These are phyloP conservation scores for Caloenas nicobarica DNA, from an alignment of 2,113 vertebrate genomes.

Conservation along the genomic window DNA sequence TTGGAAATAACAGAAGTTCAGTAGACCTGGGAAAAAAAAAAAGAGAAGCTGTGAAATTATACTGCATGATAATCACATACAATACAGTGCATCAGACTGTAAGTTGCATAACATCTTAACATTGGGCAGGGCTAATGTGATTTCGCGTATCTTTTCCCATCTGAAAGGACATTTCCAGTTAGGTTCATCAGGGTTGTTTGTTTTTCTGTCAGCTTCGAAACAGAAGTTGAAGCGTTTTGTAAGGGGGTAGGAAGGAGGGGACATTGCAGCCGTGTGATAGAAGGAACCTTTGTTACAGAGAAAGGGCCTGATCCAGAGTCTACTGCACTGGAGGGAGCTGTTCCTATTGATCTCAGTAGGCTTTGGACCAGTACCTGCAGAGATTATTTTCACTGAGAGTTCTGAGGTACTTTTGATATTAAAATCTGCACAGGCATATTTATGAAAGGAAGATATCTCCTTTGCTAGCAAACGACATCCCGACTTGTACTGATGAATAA, in stretches of 20 bases:
- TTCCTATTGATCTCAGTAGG: conserved; percentile 35
- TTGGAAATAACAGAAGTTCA: conserved; percentile 58
- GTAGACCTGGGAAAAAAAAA: not conserved
- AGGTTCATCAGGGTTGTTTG: not conserved
- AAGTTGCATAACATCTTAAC: conserved; percentile 27
- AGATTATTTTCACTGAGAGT: conserved; percentile 46
- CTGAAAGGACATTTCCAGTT: not conserved
- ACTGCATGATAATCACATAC: conserved; percentile 17
- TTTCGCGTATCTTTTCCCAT: conserved; percentile 2
- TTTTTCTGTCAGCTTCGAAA: not conserved
- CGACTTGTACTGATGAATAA: conserved; percentile 45
- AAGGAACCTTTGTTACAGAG: not conserved
- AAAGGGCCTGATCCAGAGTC: conserved; percentile 7
- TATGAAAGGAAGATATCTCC: conserved; percentile 43
- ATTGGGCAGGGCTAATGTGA: not conserved
- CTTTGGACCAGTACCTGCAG: conserved; percentile 44
- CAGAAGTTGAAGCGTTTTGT: not conserved
- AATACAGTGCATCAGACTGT: not conserved
- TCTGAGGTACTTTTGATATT: conserved; percentile 62
- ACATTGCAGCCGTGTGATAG: not conserved
- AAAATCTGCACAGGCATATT: conserved; percentile 46
- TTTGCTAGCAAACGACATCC: conserved; percentile 20
- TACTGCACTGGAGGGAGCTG: not conserved
- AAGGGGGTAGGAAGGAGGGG: not conserved
- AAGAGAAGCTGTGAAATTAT: conserved; percentile 13